phyloP scores from a whole-genome alignment of 2,113 vertebrate species.

The Elaphurus davidianus region DNA sequence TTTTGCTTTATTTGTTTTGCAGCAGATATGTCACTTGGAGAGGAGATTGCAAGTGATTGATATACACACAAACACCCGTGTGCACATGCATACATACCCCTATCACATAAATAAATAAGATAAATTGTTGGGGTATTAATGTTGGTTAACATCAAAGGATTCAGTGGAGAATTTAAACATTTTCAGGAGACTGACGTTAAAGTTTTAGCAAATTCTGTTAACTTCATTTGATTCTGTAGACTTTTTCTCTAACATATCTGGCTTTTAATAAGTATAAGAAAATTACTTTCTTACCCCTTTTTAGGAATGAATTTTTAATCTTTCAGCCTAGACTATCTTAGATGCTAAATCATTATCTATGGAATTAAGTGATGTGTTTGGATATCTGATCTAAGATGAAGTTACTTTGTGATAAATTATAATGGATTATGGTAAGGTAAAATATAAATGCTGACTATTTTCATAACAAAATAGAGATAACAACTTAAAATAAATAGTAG shows the following conservation, averaged over 20 bases:
- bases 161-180: neutral
- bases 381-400: neutral
- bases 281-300: neutral
- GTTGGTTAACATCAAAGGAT: neutral
- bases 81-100: accelerated
- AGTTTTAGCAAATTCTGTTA: neutral
- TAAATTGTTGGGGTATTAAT: neutral
- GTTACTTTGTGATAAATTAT: neutral
- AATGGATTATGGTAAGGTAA: neutral
- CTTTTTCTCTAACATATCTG: neutral
- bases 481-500: neutral
- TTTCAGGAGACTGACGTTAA: neutral
- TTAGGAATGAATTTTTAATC: neutral
- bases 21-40: neutral
- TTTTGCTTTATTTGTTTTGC: neutral
- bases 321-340: neutral
- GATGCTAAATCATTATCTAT: neutral
- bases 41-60: neutral
- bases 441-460: neutral
- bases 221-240: neutral
- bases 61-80: neutral
- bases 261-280: neutral
- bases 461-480: neutral
- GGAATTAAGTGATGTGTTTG: neutral
- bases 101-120: neutral